Percentiles rank a stretch among this genome's conserved stretches.
phyloP scores from a whole-genome alignment of 2,797 vertebrate species.

The Diceros bicornis region DNA sequence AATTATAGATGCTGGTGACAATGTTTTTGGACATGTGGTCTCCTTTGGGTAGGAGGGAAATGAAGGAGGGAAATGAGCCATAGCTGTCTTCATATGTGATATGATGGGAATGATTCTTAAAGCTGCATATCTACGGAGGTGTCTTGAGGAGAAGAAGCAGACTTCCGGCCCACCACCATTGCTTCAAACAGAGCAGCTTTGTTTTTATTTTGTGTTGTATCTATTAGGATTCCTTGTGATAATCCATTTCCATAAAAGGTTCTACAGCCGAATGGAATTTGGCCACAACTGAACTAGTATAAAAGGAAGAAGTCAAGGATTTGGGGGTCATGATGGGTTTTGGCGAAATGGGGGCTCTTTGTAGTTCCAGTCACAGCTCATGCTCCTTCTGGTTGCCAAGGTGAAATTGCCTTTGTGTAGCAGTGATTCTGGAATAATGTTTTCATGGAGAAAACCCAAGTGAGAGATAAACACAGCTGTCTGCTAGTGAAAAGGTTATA shows the following conservation, averaged over 20 bases:
- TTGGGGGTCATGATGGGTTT: not conserved
- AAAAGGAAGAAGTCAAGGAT: not conserved
- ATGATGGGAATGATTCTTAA: not conserved
- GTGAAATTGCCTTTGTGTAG: slow-evolving; percentile 40
- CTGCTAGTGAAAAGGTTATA: slow-evolving; percentile 61
- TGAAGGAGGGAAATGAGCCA: not conserved
- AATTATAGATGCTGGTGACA: not conserved
- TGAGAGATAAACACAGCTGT: slow-evolving; percentile 72
- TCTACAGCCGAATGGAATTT: not conserved
- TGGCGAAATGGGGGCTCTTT: not conserved
- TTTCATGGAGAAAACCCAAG: slow-evolving; percentile 72
- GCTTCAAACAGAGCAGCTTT: not conserved
- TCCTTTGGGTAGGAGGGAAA: not conserved
- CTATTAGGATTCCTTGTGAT: not conserved
- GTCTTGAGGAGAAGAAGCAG: not conserved
- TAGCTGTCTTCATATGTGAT: not conserved
- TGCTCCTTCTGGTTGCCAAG: slow-evolving; percentile 48
- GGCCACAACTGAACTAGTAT: not conserved
- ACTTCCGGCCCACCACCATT: not conserved
- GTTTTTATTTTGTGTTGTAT: not conserved
- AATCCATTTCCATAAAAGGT: slow-evolving; percentile 3
- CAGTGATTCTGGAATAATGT: slow-evolving; percentile 57
- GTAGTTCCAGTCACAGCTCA: not conserved
- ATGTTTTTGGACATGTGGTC: not conserved
- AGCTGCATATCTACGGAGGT: not conserved